Evolutionary conservation across 2,888 invertebrate species (phyloP).

Genomic region (Carterocephalus palaemon): DNA sequence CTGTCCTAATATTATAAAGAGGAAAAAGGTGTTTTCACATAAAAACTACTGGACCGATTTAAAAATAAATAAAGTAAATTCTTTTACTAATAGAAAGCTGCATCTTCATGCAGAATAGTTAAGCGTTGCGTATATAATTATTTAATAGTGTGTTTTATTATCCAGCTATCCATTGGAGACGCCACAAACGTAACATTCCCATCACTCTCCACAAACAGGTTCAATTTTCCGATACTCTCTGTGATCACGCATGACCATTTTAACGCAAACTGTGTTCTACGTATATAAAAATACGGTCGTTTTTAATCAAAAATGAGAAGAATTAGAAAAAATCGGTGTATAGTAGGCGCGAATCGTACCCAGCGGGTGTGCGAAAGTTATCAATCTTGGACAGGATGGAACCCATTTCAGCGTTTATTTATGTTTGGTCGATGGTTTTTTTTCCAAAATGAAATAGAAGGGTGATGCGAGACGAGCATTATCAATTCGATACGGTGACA

Average conservation of each 20-base stretch:
- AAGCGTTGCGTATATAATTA: too few species aligned
- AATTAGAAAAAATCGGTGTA: constrained; percentile 24
- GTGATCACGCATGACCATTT: constrained; percentile 57
- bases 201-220: constrained; percentile 70
- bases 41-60: too few species aligned
- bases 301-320: constrained; percentile 7
- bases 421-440: constrained; percentile 64
- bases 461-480: constrained; percentile 33
- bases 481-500: constrained; percentile 27
- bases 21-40: too few species aligned
- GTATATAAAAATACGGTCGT: not conserved
- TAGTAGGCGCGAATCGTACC: constrained; percentile 57
- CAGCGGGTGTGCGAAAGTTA: constrained; percentile 62
- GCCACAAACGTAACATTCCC: too few species aligned
- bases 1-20: too few species aligned
- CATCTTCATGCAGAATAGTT: too few species aligned
- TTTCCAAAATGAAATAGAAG: constrained; percentile 61
- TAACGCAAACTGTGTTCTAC: not conserved
- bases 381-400: constrained; percentile 68
- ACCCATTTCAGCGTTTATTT: constrained; percentile 68
- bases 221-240: constrained; percentile 64
- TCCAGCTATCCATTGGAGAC: too few species aligned
- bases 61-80: too few species aligned
- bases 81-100: too few species aligned
- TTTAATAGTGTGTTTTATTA: too few species aligned